Conservation (phyloP, 2,888 invertebrate species). For the Rhingia rostrata region DNA sequence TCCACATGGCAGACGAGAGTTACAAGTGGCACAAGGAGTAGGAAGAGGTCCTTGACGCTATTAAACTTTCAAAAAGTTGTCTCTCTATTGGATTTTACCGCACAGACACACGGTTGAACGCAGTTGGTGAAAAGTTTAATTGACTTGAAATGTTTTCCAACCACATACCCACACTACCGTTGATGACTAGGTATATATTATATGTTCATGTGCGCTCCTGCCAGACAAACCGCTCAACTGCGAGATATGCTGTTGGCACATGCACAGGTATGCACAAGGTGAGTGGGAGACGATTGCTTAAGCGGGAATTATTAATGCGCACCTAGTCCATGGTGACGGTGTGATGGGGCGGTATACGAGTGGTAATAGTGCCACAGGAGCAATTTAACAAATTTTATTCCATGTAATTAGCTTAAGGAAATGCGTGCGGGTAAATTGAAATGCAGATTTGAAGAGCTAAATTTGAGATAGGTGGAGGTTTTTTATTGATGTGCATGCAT, state of each 20-base stretch:
- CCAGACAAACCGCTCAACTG: constrained; percentile 54
- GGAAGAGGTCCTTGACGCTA: constrained; percentile 58
- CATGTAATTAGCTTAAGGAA: constrained; percentile 69
- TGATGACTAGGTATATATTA: background rate
- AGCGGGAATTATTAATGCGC: constrained; percentile 66
- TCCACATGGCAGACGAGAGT: constrained; percentile 11
- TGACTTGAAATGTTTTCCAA: constrained; percentile 73
- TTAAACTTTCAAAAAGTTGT: constrained; percentile 73
- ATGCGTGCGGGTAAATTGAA: constrained; percentile 68
- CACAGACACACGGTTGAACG: constrained; percentile 53
- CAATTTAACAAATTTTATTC: constrained; percentile 71
- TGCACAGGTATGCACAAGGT: constrained; percentile 64
- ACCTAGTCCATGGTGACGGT: background rate
- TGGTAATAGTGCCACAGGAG: constrained; percentile 60
- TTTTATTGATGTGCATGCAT: constrained; percentile 16
- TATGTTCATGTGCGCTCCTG: background rate
- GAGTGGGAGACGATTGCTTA: constrained; percentile 57
- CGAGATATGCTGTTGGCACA: constrained; percentile 65
- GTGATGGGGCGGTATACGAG: background rate
- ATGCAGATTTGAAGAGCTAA: constrained; percentile 44
- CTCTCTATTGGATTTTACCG: constrained; percentile 68
- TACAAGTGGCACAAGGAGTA: constrained; percentile 59
- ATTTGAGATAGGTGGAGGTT: background rate
- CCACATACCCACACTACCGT: background rate
- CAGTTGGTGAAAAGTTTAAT: constrained; percentile 74